Base-by-base conservation (phyloP, 2,888 invertebrate species). In the Drosophila nr. fundita region DNA sequence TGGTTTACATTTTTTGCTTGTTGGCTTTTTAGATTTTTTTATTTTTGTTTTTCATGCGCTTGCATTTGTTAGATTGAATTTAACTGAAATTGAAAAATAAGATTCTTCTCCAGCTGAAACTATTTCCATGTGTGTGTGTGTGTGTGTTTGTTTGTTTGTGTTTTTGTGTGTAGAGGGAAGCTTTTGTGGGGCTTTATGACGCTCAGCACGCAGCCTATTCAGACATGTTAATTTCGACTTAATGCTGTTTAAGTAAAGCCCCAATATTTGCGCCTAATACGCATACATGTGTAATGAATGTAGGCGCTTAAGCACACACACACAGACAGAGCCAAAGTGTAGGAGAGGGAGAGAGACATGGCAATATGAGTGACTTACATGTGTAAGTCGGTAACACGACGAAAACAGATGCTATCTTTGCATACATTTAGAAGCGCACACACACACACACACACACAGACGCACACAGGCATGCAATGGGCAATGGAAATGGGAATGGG, bases 181-280 rank as follows among this genome's bases (percentile, higher is more conserved):
- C 61, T 68, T 70, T 60, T 30, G 24, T 45, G 24, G 42, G 27
- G 54, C 42, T 53, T 62, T 68, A 78, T 72, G 64, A 48, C 48
- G 71, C 66, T 65, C 61, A 62, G 62, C 57, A 42, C 61, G 65
- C 50, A 50, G 62, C 71, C 79, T 74, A 71, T 67, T 82, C 77
- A 84, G 89, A 89, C 86, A 87, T 87, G 86, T 87, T 87, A 89
- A 87, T 87, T 87, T 84, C 82, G 78, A 84, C 89, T 89, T 89
- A 87, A 87, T 89, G 82, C 86, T 89, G 86, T 89, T 87, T 89
- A 87, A 89, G 89, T 80, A 84, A 84, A 87, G 82, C 86, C 89
- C 76, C 89, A 87, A 89, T 87, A 89, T 87, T 87, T 87, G 89
- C 89, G 82, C 89, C 87, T 87, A 89, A 89, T 89, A 84, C 89